Base-by-base conservation (phyloP, 2,888 invertebrate genomes). In the Isotomurus palustris region DNA sequence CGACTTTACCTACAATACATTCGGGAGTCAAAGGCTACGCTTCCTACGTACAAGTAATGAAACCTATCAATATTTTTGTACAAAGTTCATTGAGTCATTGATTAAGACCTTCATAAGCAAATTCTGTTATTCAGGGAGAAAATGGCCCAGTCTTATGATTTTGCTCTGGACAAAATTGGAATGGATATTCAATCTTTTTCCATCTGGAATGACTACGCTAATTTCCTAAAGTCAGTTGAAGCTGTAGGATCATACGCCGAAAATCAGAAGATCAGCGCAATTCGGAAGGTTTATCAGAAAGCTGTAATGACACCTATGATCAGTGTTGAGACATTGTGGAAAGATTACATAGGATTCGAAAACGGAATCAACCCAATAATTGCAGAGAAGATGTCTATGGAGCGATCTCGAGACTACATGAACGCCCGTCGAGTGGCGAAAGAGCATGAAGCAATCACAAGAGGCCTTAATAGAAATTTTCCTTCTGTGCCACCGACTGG, bases 121-220 rank as follows among this genome's bases (percentile, higher is more conserved):
- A 14, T 14, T 32, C 14, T 8, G 32, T 32, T 32, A 32, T 10
- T 32, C 32, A 95, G 97, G 74, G 99, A 99, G 76, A 97, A 96
- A 79, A 91, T 99, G 90, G 97, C 97, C 0, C 95, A 99, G 76
- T 97, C 99, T 0, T 99, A 97, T 76, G 97, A 99, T 77, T 99
- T 99, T 77, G 97, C 99, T 0, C 78, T 99, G 66, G 99, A 99
- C 66, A 96, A 97, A 78, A 96, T 99, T 68, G 99, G 99, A 0
- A 87, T 99, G 85, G 99, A 99, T 74, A 88, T 96, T 70, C 91
- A 94, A 78, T 92, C 96, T 0, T 94, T 91, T 75, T 86, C 89
- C 8, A 91, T 99, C 61, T 99, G 97, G 94, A 89, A 90, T 72
- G 99, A 99, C 74, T 99, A 99, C 73, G 91, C 99, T 0, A 87